Base-by-base conservation (phyloP, 2,888 invertebrate species). In the Isoperla grammatica region DNA sequence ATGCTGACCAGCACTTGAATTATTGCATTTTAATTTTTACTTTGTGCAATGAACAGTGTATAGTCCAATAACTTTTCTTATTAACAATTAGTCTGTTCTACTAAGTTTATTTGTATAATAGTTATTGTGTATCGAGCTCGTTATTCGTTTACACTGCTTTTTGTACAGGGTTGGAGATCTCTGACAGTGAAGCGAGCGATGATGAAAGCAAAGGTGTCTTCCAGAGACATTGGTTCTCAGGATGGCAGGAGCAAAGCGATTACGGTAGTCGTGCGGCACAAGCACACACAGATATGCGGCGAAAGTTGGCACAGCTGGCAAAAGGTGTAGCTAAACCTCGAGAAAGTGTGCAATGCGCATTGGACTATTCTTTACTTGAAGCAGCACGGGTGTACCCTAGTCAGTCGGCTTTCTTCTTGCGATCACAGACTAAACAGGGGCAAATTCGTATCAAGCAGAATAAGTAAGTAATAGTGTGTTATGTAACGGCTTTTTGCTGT, bases 241-340 rank as follows among this genome's bases (percentile, higher is more conserved):
- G 71, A 1, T 63, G 64, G 59, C 63, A 56, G 39, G 74, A 73
- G 17, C 62, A 68, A 23, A 65, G 70, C 69, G 8, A 70, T 22
- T 23, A 54, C 6, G 40, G 61, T 13, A 68, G 71, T 11, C 68
- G 74, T 15, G 66, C 75, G 6, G 69, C 72, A 1, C 73, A 73
- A 55, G 57, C 74, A 9, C 71, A 72, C 2, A 71, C 72, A 4
- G 77, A 78, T 64, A 65, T 80, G 22, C 74, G 80, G 9, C 71
- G 80, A 20, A 74, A 77, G 66, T 74, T 78, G 56, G 72, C 74
- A 17, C 81, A 81, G 58, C 66, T 76, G 12, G 71, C 71, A 59
- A 70, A 69, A 46, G 70, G 72, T 15, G 43, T 60, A 54, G 57
- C 59, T 23, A 37, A 46, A 15, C 57, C 35, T 69, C 73, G 1